Evolutionary conservation across 35 echinoderm and acorn worm species (phyloP), one percentile per base, ranked within the genome.

Genomic region (Ophioderma brevispina): DNA sequence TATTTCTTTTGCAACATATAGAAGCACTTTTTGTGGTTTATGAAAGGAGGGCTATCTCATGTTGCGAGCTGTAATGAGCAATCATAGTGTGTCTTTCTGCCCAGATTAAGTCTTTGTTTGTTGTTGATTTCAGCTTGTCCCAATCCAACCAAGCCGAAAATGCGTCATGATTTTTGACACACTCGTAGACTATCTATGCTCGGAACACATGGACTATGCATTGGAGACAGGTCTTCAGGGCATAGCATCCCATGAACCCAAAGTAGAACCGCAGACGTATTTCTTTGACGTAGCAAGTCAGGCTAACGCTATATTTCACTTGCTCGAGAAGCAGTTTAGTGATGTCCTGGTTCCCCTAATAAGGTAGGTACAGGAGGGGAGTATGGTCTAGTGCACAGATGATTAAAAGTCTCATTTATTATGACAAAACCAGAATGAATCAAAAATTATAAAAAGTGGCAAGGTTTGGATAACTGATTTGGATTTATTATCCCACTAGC

Each of bases 221-320:
- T 75, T 99, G 79, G 94, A 99, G 70, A 84, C 94, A 0, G 59
- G 59, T 25, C 81, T 99, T 39, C 94, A 95, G 46, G 91, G 88
- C 14, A 90, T 99, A 13, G 94, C 97, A 13, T 50, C 81, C 17
- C 43, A 82, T 31, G 97, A 99, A 36, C 93, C 93, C 4, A 89
- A 88, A 38, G 46, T 36, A 0, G 64, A 80, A 28, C 97, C 97
- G 19, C 75, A 92, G 78, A 89, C 79, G 40, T 99, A 99, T 84
- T 99, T 95, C 89, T 95, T 99, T 91, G 94, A 99, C 31, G 87
- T 94, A 0, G 91, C 90, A 21, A 88, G 91, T 55, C 90, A 99
- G 78, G 97, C 97, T 64, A 99, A 99, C 42, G 97, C 97, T 39
- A 93, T 99, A 35, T 99, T 99, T 42, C 97, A 99, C 75, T 80